Conservation (phyloP, 2,113 vertebrate species). For the Passer montanus region DNA sequence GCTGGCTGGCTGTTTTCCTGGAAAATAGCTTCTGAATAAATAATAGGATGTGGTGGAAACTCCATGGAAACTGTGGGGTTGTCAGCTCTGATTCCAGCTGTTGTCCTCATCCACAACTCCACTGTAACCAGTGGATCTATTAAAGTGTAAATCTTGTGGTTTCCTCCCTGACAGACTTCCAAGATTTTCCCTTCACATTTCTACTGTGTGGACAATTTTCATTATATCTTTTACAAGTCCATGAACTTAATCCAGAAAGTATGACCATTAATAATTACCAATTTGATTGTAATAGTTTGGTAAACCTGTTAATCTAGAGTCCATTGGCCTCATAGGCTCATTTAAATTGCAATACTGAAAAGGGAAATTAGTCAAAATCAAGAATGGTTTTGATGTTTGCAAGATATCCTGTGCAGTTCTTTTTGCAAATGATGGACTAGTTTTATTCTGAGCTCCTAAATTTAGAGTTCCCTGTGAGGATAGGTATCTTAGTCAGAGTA, state of each 20-base stretch:
- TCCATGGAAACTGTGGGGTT: constrained; percentile 2
- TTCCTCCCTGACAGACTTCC: background rate
- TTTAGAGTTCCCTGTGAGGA: background rate
- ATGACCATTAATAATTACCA: background rate
- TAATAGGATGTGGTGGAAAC: constrained; percentile 22
- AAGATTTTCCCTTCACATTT: background rate
- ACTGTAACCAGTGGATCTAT: background rate
- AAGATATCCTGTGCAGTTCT: background rate
- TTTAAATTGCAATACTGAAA: background rate
- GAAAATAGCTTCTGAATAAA: constrained; percentile 55
- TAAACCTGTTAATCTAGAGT: background rate
- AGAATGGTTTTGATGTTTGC: constrained; percentile 14
- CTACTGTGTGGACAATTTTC: background rate
- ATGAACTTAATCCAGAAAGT: background rate
- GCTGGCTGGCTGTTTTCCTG: constrained; percentile 17
- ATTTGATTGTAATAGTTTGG: background rate
- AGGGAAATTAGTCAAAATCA: background rate
- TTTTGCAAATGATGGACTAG: background rate
- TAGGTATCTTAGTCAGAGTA: background rate
- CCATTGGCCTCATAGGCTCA: background rate
- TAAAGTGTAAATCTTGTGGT: background rate
- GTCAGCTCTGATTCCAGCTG: constrained; percentile 35
- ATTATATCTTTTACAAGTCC: background rate
- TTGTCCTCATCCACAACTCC: background rate
- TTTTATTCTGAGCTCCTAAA: background rate